Base-by-base conservation (phyloP, 1,140 invertebrate species). In the Cyrtorhinus lividipennis region DNA sequence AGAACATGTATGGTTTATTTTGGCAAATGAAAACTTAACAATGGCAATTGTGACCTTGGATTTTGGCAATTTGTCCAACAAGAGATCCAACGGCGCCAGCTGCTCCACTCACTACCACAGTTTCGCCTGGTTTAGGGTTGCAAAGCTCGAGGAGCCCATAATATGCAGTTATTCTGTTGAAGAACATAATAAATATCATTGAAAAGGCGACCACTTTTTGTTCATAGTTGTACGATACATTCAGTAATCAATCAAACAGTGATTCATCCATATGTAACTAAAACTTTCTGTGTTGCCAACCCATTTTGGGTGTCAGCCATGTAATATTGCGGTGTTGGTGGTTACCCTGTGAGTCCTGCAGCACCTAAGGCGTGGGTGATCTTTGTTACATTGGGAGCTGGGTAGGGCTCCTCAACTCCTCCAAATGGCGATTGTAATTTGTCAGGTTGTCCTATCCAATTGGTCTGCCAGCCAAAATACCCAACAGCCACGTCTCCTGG, bases 61-160 rank as follows among this genome's bases (percentile, higher is more conserved):
- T 80, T 72, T 85, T 86, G 1, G 79, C 85, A 59, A 88, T 84
- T 74, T 88, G 85, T 15, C 84, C 85, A 2, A 87, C 85, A 48
- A 81, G 73, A 65, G 77, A 81, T 2, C 85, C 85, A 18, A 87
- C 83, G 27, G 83, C 84, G 23, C 84, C 81, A 22, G 78, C 81
- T 12, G 82, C 81, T 24, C 77, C 78, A 15, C 76, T 80, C 2
- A 89, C 78, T 1, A 87, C 80, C 0, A 88, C 76, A 1, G 79
- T 81, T 67, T 88, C 84, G 20, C 83, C 83, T 13, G 73, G 56
- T 72, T 84, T 81, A 1, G 85, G 84, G 23, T 82, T 68, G 64
- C 84, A 86, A 25, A 86, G 72, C 66, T 85, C 78, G n/a, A 82
- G 67, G 13, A 87, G 75, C 0, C 86, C 86, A 71, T 87, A 87